Evolutionary conservation across 2,888 invertebrate genomes (phyloP).

Genomic region (Chymomyza fuscimana): DNA sequence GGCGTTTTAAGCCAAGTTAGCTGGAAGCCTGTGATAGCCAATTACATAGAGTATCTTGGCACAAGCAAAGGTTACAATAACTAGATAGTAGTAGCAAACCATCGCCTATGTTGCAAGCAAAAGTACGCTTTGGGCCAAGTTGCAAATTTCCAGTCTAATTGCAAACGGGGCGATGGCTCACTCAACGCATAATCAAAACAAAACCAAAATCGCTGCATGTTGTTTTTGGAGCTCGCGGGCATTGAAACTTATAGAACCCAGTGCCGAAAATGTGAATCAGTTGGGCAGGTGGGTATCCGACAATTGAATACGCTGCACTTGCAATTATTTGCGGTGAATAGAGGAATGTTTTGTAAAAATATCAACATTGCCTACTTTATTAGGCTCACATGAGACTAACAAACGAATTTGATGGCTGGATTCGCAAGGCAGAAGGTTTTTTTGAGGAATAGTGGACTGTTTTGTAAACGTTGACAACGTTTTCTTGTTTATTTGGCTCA

Average conservation of each 20-base stretch:
- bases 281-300: neutral
- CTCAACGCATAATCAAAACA: neutral
- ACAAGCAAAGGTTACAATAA: neutral
- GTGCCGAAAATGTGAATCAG: neutral
- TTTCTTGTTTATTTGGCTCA: no score
- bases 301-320: neutral
- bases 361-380: no score
- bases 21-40: neutral
- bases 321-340: no score
- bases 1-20: neutral
- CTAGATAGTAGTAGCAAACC: no score
- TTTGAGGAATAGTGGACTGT: no score
- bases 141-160: constrained; percentile 6
- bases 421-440: no score
- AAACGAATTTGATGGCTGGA: no score
- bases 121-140: neutral
- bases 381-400: no score
- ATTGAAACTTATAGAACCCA: neutral
- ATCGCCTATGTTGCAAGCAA: neutral
- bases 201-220: neutral
- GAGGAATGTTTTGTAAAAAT: no score
- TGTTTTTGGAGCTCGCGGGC: neutral
- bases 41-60: neutral
- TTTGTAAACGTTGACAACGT: no score
- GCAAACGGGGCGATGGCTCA: neutral